Evolutionary conservation across 1,140 invertebrate species (phyloP).

Genomic region (Monomorium pharaonis): DNA sequence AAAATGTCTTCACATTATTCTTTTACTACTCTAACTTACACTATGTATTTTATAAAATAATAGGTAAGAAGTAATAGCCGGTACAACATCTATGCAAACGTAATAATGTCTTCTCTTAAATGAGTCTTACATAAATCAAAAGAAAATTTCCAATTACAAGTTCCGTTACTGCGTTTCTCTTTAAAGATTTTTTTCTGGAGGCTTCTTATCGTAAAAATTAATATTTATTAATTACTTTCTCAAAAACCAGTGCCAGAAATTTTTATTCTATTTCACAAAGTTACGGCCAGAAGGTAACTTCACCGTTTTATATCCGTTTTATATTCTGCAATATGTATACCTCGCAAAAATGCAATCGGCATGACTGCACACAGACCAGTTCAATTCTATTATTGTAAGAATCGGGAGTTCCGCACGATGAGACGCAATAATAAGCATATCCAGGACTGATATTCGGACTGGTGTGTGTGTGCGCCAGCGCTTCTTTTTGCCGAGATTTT

Average conservation of each 20-base stretch:
- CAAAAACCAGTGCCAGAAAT: neutral
- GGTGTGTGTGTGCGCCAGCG: neutral
- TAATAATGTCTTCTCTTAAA: neutral
- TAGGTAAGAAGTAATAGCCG: slow-evolving; percentile 13
- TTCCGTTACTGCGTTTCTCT: slow-evolving; percentile 20
- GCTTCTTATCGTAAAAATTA: neutral
- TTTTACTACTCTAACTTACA: neutral
- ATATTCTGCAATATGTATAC: neutral
- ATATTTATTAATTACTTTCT: slow-evolving; percentile 1
- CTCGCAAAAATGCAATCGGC: slow-evolving; percentile 32
- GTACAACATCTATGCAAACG: slow-evolving; percentile 8
- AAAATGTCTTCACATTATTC: neutral
- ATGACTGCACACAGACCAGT: slow-evolving; percentile 6
- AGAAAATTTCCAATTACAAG: slow-evolving; percentile 22
- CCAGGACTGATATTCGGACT: neutral
- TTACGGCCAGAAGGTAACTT: neutral
- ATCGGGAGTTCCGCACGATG: slow-evolving; percentile 27
- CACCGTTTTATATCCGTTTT: neutral
- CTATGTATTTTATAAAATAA: slow-evolving; percentile 38
- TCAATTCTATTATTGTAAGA: slow-evolving; percentile 54
- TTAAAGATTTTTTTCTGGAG: neutral
- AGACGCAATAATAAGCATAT: neutral
- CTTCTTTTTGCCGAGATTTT: slow-evolving; percentile 56
- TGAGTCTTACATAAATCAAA: slow-evolving; percentile 40
- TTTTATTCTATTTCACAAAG: neutral